Evolutionary conservation across 2,888 invertebrate species (phyloP).

Genomic region (Syrista parreyssii): DNA sequence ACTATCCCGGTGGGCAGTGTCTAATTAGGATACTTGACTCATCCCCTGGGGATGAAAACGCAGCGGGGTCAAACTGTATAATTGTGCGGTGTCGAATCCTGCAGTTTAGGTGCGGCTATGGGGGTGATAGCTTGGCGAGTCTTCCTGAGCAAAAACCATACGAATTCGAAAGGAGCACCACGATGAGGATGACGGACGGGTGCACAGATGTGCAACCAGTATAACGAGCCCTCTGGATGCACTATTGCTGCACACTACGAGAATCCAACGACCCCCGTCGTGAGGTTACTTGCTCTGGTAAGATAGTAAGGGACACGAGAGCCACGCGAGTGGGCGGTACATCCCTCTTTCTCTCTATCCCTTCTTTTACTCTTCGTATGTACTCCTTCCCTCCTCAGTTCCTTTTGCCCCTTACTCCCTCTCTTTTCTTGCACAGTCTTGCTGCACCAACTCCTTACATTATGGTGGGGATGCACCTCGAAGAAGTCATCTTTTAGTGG

Average conservation of each 20-base stretch:
- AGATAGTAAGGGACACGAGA: constrained; percentile 24
- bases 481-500: constrained; percentile 3
- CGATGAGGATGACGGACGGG: constrained; percentile 37
- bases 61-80: neutral
- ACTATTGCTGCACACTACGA: constrained; percentile 31
- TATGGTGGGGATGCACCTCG: neutral
- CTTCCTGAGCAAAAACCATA: neutral
- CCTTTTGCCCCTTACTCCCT: neutral
- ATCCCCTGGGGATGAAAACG: neutral
- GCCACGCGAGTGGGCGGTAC: constrained; percentile 56
- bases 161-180: constrained; percentile 17
- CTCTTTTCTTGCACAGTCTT: neutral
- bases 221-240: constrained; percentile 21
- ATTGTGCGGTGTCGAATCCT: neutral
- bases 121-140: neutral
- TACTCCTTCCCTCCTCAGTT: constrained; percentile 12
- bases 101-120: neutral
- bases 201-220: constrained; percentile 34
- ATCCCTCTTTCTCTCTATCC: constrained; percentile 10
- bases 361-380: constrained; percentile 11
- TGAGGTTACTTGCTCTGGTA: constrained; percentile 15
- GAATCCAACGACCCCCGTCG: constrained; percentile 29
- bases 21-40: neutral
- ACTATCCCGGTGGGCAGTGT: neutral
- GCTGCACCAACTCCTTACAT: neutral